These are phyloP conservation scores for Hyperopisus bebe DNA, from an alignment of 2,113 vertebrate species.

Conservation along the genomic window DNA sequence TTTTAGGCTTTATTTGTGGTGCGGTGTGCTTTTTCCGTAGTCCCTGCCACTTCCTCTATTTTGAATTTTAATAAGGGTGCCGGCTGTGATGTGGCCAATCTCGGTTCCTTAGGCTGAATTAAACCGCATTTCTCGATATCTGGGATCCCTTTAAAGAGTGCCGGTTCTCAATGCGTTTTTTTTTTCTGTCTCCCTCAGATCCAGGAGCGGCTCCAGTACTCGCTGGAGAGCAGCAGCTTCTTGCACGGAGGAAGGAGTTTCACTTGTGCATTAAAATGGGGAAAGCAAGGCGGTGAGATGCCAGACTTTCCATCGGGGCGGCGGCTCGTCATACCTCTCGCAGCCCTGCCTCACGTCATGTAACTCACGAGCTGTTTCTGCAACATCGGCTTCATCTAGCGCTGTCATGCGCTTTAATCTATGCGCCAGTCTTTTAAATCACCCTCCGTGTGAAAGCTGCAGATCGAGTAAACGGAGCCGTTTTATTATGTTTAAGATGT, in stretches of 20 bases:
- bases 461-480: not conserved
- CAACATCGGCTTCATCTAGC: not conserved
- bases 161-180: not conserved
- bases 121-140: slow-evolving; percentile 1
- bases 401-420: not conserved
- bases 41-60: not conserved
- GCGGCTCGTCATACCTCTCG: not conserved
- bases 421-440: not conserved
- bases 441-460: not conserved
- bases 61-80: not conserved
- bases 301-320: not conserved
- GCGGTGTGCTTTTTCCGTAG: not conserved
- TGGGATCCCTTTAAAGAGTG: not conserved
- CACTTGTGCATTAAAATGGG: not conserved
- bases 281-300: not conserved
- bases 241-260: not conserved
- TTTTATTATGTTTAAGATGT: not conserved
- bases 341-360: not conserved
- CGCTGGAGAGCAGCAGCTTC: not conserved
- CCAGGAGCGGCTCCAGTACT: not conserved
- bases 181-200: not conserved
- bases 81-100: not conserved
- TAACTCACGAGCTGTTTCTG: not conserved
- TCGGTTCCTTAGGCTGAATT: not conserved
- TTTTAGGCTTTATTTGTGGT: not conserved